Conservation (phyloP, 2,888 invertebrate species). For the Trichogramma evanescens region DNA sequence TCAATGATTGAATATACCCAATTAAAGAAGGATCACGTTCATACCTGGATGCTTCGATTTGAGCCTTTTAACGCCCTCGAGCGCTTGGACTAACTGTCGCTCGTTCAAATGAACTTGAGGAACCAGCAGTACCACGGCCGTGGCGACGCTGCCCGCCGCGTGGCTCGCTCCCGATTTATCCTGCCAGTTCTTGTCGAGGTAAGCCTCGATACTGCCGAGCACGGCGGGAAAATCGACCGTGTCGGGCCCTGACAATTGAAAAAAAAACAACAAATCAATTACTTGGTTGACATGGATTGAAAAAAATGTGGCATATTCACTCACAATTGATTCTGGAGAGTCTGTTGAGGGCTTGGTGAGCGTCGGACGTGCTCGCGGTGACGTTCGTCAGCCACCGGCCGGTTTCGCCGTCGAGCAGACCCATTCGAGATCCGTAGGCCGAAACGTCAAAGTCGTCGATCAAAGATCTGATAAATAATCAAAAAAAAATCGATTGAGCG, state of each 20-base stretch:
- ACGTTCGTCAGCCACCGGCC: slow-evolving; percentile 57
- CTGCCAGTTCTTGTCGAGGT: slow-evolving; percentile 31
- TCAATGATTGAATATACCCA: not conserved
- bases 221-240: slow-evolving; percentile 28
- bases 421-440: slow-evolving; percentile 55
- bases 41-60: slow-evolving; percentile 34
- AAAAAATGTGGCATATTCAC: slow-evolving; percentile 9
- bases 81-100: slow-evolving; percentile 21
- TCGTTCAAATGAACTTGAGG: slow-evolving; percentile 25
- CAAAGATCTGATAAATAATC: slow-evolving; percentile 48
- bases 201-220: slow-evolving; percentile 22
- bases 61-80: slow-evolving; percentile 26
- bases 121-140: slow-evolving; percentile 32
- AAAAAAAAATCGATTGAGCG: not conserved
- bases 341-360: slow-evolving; percentile 35
- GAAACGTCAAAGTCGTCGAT: slow-evolving; percentile 56
- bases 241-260: slow-evolving; percentile 29
- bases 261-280: not conserved
- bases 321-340: slow-evolving; percentile 29
- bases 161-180: slow-evolving; percentile 20
- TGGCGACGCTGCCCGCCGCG: slow-evolving; percentile 32
- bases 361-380: slow-evolving; percentile 52
- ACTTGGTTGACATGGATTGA: not conserved
- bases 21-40: not conserved
- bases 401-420: slow-evolving; percentile 58